Evolutionary conservation across 2,797 vertebrate species (phyloP), one percentile per base, ranked within the genome.

Genomic region (Taeniopygia guttata): DNA sequence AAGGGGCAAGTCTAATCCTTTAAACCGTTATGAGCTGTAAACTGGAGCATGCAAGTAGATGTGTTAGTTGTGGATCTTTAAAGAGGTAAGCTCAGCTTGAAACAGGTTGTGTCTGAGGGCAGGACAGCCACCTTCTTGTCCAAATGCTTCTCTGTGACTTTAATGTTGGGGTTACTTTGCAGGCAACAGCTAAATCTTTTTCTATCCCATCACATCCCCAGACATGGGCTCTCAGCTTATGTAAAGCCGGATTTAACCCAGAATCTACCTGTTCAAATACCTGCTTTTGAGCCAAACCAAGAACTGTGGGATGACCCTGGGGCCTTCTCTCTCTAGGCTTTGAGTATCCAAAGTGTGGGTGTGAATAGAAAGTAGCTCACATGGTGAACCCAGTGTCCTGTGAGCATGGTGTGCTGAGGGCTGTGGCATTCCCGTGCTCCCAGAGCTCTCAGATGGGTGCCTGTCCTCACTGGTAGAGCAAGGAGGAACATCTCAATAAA

Each of bases 191-290:
- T 84, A 70, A 90, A 86, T 79, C 92, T 73, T 78, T 4, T 80
- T 89, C 63, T 88, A 22, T 94, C 73, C 89, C 78, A 4, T 88
- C 62, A 51, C 69, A 56, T 77, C 62, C 13, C 32, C 64, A 86
- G 73, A 83, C 75, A 16, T 5, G 16, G 51, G 38, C 32, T 89
- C 68, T 83, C 52, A 38, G 88, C 42, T 94, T 96, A 84, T 11
- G 40, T 69, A 91, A 95, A 95, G 88, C 93, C 88, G 79, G 67
- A 54, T 69, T 95, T 91, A 95, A 88, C 87, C 89, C 54, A 64
- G 54, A 63, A 87, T 43, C 29, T 74, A 11, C 60, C 91, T 75
- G 87, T 75, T 75, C 59, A 55, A 43, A 36, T 67, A 21, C 16
- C 58, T 77, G 34, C 87, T 85, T 87, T 72, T 43, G 88, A 85